Conservation (phyloP, 1,140 invertebrate genomes). For the Melanaphis sacchari region DNA sequence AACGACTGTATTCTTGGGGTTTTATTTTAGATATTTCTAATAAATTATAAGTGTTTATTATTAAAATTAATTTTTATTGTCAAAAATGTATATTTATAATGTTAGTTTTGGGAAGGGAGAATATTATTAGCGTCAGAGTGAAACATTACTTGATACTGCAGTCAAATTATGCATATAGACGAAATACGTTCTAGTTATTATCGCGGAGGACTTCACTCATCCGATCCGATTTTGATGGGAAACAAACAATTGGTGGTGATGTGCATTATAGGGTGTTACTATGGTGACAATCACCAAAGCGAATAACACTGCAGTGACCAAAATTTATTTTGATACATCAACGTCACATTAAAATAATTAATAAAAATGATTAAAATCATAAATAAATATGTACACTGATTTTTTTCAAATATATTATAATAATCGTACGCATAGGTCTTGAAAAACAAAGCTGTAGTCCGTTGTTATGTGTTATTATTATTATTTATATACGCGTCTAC, state of each 20-base stretch:
- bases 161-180: conserved; percentile 13
- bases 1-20: neutral
- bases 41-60: neutral
- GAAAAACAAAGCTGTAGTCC: neutral
- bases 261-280: conserved; percentile 2
- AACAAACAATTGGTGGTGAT: conserved; percentile 17
- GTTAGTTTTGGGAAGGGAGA: no score
- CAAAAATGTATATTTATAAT: neutral
- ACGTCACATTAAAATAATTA: conserved; percentile 19
- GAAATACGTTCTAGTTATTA: neutral
- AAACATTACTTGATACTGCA: neutral
- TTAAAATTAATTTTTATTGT: neutral
- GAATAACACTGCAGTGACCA: neutral
- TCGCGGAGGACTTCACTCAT: neutral
- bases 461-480: neutral
- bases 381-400: neutral
- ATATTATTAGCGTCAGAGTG: neutral
- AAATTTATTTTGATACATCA: conserved; percentile 30
- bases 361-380: neutral
- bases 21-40: neutral
- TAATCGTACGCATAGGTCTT: neutral
- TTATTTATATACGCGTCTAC: no score
- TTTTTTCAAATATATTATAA: neutral
- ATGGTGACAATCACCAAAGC: conserved; percentile 23
- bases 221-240: neutral